These are phyloP conservation scores for Leptothorax acervorum DNA, from an alignment of 2,888 invertebrate genomes.

Conservation along the genomic window DNA sequence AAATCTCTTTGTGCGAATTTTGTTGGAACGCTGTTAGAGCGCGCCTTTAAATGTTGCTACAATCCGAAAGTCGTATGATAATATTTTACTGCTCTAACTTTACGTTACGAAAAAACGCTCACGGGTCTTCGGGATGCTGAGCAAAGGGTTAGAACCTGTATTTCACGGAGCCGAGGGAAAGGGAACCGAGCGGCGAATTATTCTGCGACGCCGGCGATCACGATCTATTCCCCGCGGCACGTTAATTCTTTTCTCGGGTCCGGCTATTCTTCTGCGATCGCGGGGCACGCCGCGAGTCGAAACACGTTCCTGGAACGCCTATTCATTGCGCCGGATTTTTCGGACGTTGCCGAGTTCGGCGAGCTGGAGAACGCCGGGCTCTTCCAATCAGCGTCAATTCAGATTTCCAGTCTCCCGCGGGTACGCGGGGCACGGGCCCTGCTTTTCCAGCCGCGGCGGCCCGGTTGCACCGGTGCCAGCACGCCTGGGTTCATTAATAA, in stretches of 20 bases:
- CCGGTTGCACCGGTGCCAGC: conserved; percentile 15
- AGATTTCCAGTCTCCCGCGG: conserved; percentile 69
- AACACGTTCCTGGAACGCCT: conserved; percentile 81
- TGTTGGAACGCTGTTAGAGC: too few species aligned
- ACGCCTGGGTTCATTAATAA: conserved; percentile 78
- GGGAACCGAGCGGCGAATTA: conserved; percentile 41
- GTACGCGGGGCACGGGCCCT: conserved; percentile 38
- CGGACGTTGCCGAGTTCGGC: conserved; percentile 69
- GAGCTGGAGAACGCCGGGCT: conserved; percentile 76
- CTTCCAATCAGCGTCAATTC: conserved; percentile 74
- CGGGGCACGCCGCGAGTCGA: conserved; percentile 68
- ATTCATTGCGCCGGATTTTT: conserved; percentile 81
- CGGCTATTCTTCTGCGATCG: conserved; percentile 53
- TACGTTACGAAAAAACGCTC: background rate
- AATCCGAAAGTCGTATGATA: background rate
- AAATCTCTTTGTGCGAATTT: background rate
- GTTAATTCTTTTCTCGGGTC: conserved; percentile 51
- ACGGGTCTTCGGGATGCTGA: conserved; percentile 5
- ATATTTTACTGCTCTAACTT: background rate
- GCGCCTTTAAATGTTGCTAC: background rate
- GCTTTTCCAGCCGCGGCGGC: conserved; percentile 64
- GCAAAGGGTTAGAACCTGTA: conserved; percentile 39
- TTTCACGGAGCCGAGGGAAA: conserved; percentile 13
- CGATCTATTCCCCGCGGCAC: conserved; percentile 39
- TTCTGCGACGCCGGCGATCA: conserved; percentile 47